Percentiles rank a stretch among this genome's conserved stretches.
Evolutionary conservation across 2,113 vertebrate genomes (phyloP).

Genomic region (Lepisosteus oculatus): DNA sequence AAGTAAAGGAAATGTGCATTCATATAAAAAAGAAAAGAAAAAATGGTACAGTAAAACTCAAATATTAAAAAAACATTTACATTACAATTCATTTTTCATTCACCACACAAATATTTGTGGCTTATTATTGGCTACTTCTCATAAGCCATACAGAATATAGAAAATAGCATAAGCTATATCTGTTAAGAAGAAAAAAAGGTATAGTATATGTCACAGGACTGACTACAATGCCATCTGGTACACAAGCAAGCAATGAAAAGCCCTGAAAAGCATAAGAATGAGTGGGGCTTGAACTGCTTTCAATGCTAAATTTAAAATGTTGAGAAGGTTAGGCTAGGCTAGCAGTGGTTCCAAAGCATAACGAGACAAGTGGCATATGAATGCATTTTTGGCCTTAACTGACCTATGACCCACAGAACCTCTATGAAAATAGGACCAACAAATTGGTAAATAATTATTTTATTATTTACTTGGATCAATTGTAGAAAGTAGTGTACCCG

Average conservation of each 20-base stretch:
- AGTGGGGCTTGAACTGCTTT: conserved; percentile 40
- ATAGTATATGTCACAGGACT: conserved; percentile 54
- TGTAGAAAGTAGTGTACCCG: conserved; percentile 43
- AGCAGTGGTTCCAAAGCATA: conserved; percentile 47
- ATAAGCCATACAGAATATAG: conserved; percentile 15
- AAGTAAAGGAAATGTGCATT: conserved; percentile 55
- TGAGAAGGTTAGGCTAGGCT: conserved; percentile 47
- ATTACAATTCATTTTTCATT: neutral
- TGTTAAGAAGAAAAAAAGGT: conserved; percentile 38
- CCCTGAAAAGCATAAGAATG: conserved; percentile 27
- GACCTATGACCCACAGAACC: conserved; percentile 25
- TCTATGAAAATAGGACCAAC: conserved; percentile 14
- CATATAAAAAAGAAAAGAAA: neutral
- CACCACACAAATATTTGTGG: neutral
- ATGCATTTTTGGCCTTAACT: conserved; percentile 13
- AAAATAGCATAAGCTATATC: conserved; percentile 56
- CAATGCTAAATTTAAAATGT: conserved; percentile 29
- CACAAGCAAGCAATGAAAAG: conserved; percentile 60
- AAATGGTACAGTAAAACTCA: neutral
- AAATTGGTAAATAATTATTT: conserved; percentile 56
- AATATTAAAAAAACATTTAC: neutral
- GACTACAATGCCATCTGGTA: conserved; percentile 57
- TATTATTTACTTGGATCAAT: conserved; percentile 35
- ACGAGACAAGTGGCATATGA: conserved; percentile 57
- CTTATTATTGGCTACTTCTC: neutral